Evolutionary conservation across 1,140 invertebrate genomes (phyloP).

Genomic region (Drosophila aff.): DNA sequence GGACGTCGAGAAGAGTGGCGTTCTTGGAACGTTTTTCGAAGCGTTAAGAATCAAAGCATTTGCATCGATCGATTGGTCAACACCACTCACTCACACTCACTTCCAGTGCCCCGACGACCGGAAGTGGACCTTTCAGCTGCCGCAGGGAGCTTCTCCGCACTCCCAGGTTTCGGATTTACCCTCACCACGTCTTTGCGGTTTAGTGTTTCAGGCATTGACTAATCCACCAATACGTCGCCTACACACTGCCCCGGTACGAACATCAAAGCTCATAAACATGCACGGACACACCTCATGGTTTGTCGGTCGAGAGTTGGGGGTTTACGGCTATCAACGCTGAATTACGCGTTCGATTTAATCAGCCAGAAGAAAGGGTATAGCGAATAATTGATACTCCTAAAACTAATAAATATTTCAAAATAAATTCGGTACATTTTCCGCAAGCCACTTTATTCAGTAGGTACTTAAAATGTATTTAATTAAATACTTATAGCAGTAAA

Average conservation of each 20-base stretch:
- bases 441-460: background rate
- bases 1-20: constrained; percentile 49
- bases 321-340: constrained; percentile 43
- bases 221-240: constrained; percentile 41
- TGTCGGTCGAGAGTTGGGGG: background rate
- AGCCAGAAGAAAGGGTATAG: background rate
- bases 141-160: constrained; percentile 14
- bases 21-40: constrained; percentile 65
- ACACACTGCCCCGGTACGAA: constrained; percentile 9
- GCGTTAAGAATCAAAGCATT: constrained; percentile 61
- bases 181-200: constrained; percentile 5
- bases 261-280: constrained; percentile 66
- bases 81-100: constrained; percentile 26
- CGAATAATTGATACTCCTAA: constrained; percentile 28
- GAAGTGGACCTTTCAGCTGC: constrained; percentile 55
- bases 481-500: background rate
- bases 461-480: background rate
- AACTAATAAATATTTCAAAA: background rate
- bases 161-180: constrained; percentile 21
- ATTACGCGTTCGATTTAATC: constrained; percentile 67
- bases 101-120: constrained; percentile 34
- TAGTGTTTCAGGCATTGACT: constrained; percentile 35
- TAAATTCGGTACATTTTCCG: background rate
- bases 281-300: constrained; percentile 39
- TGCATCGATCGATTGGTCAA: constrained; percentile 49